Conservation (phyloP, 2,888 invertebrate genomes). For the Chymomyza fuscimana region DNA sequence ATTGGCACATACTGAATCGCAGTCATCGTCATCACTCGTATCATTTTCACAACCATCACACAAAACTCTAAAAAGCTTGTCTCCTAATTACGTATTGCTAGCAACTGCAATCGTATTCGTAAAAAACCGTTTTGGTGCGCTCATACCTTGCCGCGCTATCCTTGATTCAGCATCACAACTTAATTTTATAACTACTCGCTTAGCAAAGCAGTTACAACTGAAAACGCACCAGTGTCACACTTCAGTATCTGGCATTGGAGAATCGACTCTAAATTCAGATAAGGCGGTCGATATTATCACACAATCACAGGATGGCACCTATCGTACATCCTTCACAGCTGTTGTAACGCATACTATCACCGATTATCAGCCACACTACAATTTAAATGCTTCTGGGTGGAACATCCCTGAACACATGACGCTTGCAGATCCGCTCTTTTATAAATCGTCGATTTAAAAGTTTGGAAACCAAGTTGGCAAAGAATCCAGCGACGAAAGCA, state of each 20-base stretch:
- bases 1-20: not conserved
- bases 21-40: not conserved
- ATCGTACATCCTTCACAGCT: constrained; percentile 8
- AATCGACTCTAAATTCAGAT: constrained; percentile 1
- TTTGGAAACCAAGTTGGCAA: not conserved
- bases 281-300: constrained; percentile 5
- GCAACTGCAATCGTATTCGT: constrained; percentile 27
- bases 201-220: not conserved
- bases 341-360: constrained; percentile 18
- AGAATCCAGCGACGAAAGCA: not conserved
- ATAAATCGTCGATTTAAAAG: not conserved
- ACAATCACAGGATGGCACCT: constrained; percentile 14
- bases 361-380: constrained; percentile 17
- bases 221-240: not conserved
- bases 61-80: not conserved
- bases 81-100: constrained; percentile 15
- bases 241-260: constrained; percentile 2
- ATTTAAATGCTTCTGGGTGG: constrained; percentile 11
- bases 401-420: not conserved
- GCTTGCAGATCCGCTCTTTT: not conserved
- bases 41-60: not conserved
- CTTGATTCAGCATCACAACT: constrained; percentile 23
- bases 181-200: constrained; percentile 12
- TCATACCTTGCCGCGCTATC: constrained; percentile 15
- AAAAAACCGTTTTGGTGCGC: constrained; percentile 4